Evolutionary conservation across 2,888 invertebrate genomes (phyloP), one percentile per base, ranked within the genome.

Genomic region (Spisula subtruncata): DNA sequence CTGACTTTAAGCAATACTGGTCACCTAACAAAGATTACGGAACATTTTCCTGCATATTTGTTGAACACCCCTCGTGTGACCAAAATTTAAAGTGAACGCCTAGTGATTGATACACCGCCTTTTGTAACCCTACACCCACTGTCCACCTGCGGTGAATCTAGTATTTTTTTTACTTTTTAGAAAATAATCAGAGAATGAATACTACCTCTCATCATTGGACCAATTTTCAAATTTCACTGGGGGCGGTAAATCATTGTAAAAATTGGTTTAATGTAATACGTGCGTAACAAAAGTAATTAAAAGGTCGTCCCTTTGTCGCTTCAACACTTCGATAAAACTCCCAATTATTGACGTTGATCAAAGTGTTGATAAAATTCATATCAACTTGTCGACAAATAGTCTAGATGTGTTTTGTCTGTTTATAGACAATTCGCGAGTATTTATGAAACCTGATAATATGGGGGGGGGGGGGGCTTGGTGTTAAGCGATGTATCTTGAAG

Each of bases 251-350:
- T 66, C n/a, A 66, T 66, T 66, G 25, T 25, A 5, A 25, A 66
- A 66, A 56, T n/a, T 4, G 56, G 16, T n/a, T 20, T 56, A 56
- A 66, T 66, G n/a, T 66, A 25, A 66, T 66, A 25, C 60, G 25
- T 66, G 60, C 60, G n/a, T 66, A 66, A 66, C n/a, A n/a, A 66
- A 66, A 10, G 60, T 66, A n/a, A 66, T 66, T 25, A 66, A n/a
- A 66, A 66, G 60, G 25, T 25, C 60, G 60, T 25, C 6, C 25
- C 60, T 66, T 66, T 66, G 60, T 66, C 60, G n/a, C 60, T 12
- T 25, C 5, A 25, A 66, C n/a, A 66, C 25, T 66, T 66, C 25
- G 2, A 66, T 66, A 25, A 66, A n/a, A 10, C 1, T 25, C 25
- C 25, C n/a, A 25, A 66, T 66, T 66, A 25, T 25, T 25, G n/a